Evolutionary conservation across 2,797 vertebrate genomes (phyloP), one percentile per base, ranked within the genome.

Genomic region (Aulostomus chinensis): DNA sequence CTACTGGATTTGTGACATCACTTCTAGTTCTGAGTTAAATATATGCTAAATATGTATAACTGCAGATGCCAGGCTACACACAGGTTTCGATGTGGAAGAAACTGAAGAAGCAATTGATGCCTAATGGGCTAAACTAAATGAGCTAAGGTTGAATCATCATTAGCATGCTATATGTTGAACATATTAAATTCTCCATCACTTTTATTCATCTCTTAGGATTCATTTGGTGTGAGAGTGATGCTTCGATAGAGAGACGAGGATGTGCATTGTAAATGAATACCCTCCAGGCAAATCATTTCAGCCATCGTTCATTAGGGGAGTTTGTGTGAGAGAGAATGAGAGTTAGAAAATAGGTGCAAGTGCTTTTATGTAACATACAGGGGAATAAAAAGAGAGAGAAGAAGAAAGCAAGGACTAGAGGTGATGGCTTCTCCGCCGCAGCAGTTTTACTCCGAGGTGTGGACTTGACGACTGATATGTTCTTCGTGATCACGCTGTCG

Each of bases 251-350:
- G 37, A 51, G 22, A 70, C 61, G 32, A 52, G 47, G 48, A 58
- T 52, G 51, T 28, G 35, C 54, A 68, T 59, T 60, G 30, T 52
- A 69, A 73, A 66, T 50, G 10, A 59, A 49, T 58, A 64, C 56
- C 57, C 58, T 65, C 45, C 36, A 7, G 1, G 2, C 2, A 10
- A 10, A 39, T 46, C 15, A 14, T 28, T 49, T 47, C 24, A 46
- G 29, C 21, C 30, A 46, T 52, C 47, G 45, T 52, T 30, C 47
- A 35, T 58, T 21, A 47, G 14, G 28, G n/a, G 28, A 29, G 24
- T 16, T 31, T 31, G 33, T 9, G 17, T 31, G 42, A 9, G 31
- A 22, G n/a, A 22, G 29, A 14, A 25, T 5, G n/a, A 29, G n/a
- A 21, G 4, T 5, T 2, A 9, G 17, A 35, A 20, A 45, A 29